Conservation (phyloP, 2,888 invertebrate genomes). For the Agrochola lota region DNA sequence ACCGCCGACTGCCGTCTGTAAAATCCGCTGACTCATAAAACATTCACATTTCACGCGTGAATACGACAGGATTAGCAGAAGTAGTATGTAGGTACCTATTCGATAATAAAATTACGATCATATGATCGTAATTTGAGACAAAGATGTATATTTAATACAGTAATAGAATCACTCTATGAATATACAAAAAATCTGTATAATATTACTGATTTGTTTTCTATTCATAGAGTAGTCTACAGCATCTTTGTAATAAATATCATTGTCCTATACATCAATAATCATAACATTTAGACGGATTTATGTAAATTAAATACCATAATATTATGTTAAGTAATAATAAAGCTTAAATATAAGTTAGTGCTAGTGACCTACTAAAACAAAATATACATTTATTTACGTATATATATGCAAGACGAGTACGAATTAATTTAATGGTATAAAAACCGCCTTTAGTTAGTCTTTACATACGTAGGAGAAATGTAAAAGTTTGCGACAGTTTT, state of each 20-base stretch:
- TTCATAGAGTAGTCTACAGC: background rate
- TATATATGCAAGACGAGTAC: background rate
- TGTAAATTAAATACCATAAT: background rate
- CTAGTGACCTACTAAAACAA: background rate
- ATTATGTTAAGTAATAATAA: background rate
- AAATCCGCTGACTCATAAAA: constrained; percentile 86
- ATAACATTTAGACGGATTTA: background rate
- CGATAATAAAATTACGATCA: constrained; percentile 20
- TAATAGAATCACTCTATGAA: too few species aligned
- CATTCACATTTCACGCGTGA: constrained; percentile 41
- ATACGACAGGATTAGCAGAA: constrained; percentile 11
- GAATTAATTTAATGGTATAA: background rate
- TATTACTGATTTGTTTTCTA: constrained; percentile 8
- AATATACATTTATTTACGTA: background rate
- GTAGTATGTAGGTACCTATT: background rate
- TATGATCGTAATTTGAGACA: too few species aligned
- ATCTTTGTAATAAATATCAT: background rate
- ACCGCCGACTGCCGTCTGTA: constrained; percentile 78
- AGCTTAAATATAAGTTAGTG: background rate
- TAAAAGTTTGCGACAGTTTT: constrained; percentile 36
- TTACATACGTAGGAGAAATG: constrained; percentile 4
- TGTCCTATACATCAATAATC: background rate
- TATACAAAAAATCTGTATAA: too few species aligned
- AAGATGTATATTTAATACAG: too few species aligned
- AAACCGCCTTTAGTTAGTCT: background rate